phyloP scores from a whole-genome alignment of 2,888 invertebrate genomes.

The Lithophane socia region DNA sequence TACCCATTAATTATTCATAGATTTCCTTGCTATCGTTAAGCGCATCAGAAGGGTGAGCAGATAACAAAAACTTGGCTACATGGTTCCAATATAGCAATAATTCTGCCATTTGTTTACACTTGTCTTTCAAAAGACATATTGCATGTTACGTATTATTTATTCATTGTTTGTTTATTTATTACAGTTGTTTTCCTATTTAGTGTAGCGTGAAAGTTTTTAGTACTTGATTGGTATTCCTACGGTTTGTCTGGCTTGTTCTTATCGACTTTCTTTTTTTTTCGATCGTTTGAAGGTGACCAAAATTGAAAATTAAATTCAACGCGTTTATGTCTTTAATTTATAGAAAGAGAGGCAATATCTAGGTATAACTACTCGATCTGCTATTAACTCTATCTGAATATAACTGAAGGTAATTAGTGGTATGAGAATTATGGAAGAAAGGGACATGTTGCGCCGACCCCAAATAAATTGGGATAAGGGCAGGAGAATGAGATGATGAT shows the following conservation, averaged over 20 bases:
- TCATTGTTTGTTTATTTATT: slow-evolving; percentile 63
- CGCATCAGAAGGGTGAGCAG: slow-evolving; percentile 59
- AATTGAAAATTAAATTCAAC: background rate
- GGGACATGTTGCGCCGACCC: too few species aligned
- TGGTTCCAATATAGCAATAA: slow-evolving; percentile 54
- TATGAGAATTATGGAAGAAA: too few species aligned
- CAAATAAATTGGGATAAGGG: too few species aligned
- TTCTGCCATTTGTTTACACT: slow-evolving; percentile 65
- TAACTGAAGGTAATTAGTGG: too few species aligned
- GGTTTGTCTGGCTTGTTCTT: slow-evolving; percentile 1
- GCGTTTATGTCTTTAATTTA: slow-evolving; percentile 28
- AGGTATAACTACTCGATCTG: too few species aligned
- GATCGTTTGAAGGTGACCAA: background rate
- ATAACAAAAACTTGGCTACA: slow-evolving; percentile 48
- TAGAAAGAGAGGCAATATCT: background rate
- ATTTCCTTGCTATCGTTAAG: slow-evolving; percentile 56
- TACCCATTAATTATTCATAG: slow-evolving; percentile 60
- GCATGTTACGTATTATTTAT: slow-evolving; percentile 64
- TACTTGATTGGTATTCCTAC: slow-evolving; percentile 15
- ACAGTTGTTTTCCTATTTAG: slow-evolving; percentile 39
- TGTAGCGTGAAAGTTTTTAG: slow-evolving; percentile 60
- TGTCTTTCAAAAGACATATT: slow-evolving; percentile 67
- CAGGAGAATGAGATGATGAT: too few species aligned
- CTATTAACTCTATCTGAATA: too few species aligned
- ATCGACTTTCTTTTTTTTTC: background rate